Conservation (phyloP, 2,113 vertebrate species). For the Oryzias javanicus region DNA sequence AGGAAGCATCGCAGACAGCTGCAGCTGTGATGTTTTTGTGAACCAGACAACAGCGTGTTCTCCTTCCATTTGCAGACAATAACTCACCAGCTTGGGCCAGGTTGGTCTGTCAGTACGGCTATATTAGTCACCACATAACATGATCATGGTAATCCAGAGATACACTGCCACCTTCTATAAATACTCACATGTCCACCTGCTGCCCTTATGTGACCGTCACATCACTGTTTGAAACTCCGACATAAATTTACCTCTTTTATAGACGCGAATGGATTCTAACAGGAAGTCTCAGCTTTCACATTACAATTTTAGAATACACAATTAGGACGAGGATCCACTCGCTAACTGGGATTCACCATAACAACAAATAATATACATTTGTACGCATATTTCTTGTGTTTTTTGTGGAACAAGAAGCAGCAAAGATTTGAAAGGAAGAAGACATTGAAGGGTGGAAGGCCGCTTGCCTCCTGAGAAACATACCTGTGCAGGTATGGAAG, state of each 20-base stretch:
- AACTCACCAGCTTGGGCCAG: slow-evolving; percentile 39
- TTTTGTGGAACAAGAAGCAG: no score
- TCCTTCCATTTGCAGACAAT: slow-evolving; percentile 32
- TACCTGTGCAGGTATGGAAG: no score
- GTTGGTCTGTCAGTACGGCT: slow-evolving; percentile 43
- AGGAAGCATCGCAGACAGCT: slow-evolving; percentile 16
- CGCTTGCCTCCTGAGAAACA: no score
- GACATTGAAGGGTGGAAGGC: no score
- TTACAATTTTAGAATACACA: neutral
- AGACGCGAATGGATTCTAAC: slow-evolving; percentile 1
- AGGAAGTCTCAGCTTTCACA: slow-evolving; percentile 4
- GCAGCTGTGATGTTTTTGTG: slow-evolving; percentile 8
- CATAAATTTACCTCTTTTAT: neutral
- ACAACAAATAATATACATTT: no score
- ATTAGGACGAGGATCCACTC: no score
- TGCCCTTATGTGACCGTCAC: slow-evolving; percentile 13
- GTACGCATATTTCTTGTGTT: no score
- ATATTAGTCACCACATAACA: slow-evolving; percentile 36
- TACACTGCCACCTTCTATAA: slow-evolving; percentile 48
- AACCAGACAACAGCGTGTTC: slow-evolving; percentile 26
- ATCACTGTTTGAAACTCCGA: neutral
- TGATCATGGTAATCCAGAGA: slow-evolving; percentile 33
- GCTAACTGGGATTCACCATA: no score
- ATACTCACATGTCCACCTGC: slow-evolving; percentile 29
- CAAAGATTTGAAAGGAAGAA: no score